Evolutionary conservation across 2,888 invertebrate genomes (phyloP), one percentile per base, ranked within the genome.

Genomic region (Adelognathus sp.): DNA sequence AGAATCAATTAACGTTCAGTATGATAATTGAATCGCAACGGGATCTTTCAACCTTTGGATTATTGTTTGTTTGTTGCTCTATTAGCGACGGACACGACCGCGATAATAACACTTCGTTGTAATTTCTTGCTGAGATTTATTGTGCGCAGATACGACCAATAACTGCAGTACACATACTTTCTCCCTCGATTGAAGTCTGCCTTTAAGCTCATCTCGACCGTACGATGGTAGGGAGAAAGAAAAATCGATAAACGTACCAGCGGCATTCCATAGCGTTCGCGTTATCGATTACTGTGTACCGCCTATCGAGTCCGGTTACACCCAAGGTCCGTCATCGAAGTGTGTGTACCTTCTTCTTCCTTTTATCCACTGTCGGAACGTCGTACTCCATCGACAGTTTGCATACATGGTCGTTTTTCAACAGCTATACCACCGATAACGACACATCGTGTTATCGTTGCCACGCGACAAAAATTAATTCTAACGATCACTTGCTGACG

Each of bases 291-390:
- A 18, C 18, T n/a, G n/a, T n/a, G n/a, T n/a, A n/a, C 11, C 18
- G 29, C 18, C 18, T 44, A 63, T 63, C 61, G 16, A 44, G 61
- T 16, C 61, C 41, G 44, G 41, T 44, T 41, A 39, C 29, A 29
- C 39, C 29, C 44, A 63, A 63, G 44, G 61, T 44, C 61, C 44
- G 2, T 31, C 14, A 31, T 44, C 41, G 44, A 46, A 1, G 29
- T 24, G 39, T 50, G 24, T 41, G 24, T 50, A 36, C 44, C 11
- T 63, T 63, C 29, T 24, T 27, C 27, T 61, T 36, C 44, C 18
- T 44, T 61, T 16, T 24, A n/a, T 46, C 24, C 24, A 9, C 21
- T 50, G 21, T 21, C n/a, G n/a, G 21, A 9, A 3, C 46, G n/a
- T n/a, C n/a, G n/a, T 11, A 1, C 9, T 46, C 21, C 24, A 46